Conservation (phyloP, 2,113 vertebrate genomes). For the Hirundichthys speculiger region DNA sequence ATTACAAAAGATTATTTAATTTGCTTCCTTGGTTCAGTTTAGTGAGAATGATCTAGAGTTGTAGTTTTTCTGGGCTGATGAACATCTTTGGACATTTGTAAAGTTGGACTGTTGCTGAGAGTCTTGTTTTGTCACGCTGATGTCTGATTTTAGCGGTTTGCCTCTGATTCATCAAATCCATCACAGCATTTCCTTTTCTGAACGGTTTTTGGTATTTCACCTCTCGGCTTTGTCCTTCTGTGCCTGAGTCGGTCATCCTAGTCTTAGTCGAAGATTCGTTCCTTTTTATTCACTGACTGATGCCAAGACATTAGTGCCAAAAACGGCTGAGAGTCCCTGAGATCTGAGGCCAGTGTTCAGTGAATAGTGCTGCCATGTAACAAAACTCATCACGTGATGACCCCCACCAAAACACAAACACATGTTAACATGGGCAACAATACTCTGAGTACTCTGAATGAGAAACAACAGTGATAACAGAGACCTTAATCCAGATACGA, state of each 20-base stretch:
- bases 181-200: constrained; percentile 18
- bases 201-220: background rate
- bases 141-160: constrained; percentile 15
- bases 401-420: background rate
- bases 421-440: too few relatives aligned
- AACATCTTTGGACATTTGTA: constrained; percentile 33
- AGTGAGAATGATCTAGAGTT: constrained; percentile 72
- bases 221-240: constrained; percentile 55
- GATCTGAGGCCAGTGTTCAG: constrained; percentile 12
- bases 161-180: constrained; percentile 22
- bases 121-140: too few relatives aligned
- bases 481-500: background rate
- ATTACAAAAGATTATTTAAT: constrained; percentile 89
- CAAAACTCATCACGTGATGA: background rate
- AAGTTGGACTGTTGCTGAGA: constrained; percentile 13
- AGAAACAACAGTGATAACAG: background rate
- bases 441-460: too few relatives aligned
- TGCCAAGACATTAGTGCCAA: constrained; percentile 43
- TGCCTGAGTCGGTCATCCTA: too few relatives aligned
- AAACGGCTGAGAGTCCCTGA: constrained; percentile 29
- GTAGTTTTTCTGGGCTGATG: constrained; percentile 39
- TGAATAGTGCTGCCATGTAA: background rate
- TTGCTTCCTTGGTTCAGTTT: constrained; percentile 72
- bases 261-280: background rate
- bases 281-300: background rate